These are phyloP conservation scores for Archaeoteleia sp. DNA, from an alignment of 2,888 invertebrate genomes.

Conservation along the genomic window DNA sequence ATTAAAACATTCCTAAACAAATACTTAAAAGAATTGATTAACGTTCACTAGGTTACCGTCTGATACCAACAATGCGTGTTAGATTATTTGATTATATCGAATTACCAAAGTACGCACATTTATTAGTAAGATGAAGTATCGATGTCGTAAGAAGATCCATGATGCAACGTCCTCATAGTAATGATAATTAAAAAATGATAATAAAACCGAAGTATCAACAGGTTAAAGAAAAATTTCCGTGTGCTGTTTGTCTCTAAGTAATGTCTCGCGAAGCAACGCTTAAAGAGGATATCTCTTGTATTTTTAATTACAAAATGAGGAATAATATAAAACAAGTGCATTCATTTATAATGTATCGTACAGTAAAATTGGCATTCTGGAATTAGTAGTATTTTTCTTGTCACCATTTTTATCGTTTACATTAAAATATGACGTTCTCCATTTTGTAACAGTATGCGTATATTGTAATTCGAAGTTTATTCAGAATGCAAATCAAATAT, in stretches of 20 bases:
- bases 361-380: no score
- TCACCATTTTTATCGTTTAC: no score
- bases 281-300: slow-evolving; percentile 8
- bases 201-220: slow-evolving; percentile 25
- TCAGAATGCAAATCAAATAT: no score
- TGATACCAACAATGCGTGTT: not conserved
- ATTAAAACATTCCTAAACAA: no score
- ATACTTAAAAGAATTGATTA: no score
- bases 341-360: no score
- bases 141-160: slow-evolving; percentile 27
- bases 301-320: slow-evolving; percentile 7
- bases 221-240: slow-evolving; percentile 26
- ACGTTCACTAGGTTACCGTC: not conserved
- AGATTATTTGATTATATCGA: not conserved
- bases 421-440: no score
- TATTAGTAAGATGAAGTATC: slow-evolving; percentile 25
- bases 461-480: no score
- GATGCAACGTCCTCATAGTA: slow-evolving; percentile 28
- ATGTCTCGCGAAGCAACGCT: slow-evolving; percentile 14
- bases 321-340: no score
- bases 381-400: no score
- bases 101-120: slow-evolving; percentile 8
- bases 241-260: slow-evolving; percentile 23
- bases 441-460: no score
- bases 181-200: slow-evolving; percentile 39